phyloP scores from a whole-genome alignment of 1,140 invertebrate genomes.

The Probaryconus sp. region DNA sequence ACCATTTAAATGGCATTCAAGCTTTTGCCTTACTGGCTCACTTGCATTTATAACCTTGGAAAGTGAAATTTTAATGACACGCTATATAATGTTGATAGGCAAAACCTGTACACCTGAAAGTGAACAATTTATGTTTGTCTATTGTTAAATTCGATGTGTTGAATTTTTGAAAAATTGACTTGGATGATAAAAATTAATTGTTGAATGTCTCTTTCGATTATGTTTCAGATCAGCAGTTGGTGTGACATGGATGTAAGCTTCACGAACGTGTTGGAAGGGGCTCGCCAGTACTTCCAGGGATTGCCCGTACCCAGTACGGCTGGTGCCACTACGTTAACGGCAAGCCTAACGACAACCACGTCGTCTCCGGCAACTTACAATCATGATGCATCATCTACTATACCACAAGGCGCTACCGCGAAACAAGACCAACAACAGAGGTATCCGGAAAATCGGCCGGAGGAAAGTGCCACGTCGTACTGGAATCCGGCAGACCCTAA shows the following conservation, averaged over 20 bases:
- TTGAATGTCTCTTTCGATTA: background rate
- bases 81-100: too few species aligned
- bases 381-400: conserved; percentile 58
- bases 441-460: conserved; percentile 44
- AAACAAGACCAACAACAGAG: conserved; percentile 55
- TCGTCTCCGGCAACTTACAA: conserved; percentile 74
- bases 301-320: conserved; percentile 81
- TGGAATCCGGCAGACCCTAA: conserved; percentile 66
- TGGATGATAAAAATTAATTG: too few species aligned
- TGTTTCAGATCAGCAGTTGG: conserved; percentile 74
- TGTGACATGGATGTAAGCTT: conserved; percentile 86
- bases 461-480: conserved; percentile 60
- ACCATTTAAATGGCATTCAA: too few species aligned
- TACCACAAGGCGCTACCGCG: conserved; percentile 38
- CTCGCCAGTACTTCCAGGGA: conserved; percentile 88
- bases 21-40: too few species aligned
- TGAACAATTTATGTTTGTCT: too few species aligned
- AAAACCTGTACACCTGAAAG: too few species aligned
- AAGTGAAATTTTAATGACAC: too few species aligned
- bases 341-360: conserved; percentile 76
- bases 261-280: conserved; percentile 88
- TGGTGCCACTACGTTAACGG: conserved; percentile 73
- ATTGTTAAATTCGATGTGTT: too few species aligned
- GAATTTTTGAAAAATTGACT: too few species aligned
- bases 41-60: too few species aligned